phyloP scores from a whole-genome alignment of 1,140 invertebrate genomes.

The Acyrthosiphon pisum region DNA sequence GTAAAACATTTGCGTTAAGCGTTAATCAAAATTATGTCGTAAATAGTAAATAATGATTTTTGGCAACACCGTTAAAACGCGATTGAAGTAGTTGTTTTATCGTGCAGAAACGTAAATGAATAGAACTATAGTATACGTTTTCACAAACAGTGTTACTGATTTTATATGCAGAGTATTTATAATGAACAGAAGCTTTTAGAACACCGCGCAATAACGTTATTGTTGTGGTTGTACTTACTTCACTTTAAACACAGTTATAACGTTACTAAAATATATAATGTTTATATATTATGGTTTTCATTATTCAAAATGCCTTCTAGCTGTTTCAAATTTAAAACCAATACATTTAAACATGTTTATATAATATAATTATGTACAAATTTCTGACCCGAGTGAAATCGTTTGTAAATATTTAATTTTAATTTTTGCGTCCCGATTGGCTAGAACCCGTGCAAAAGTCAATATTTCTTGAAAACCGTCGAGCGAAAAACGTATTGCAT shows the following conservation, averaged over 20 bases:
- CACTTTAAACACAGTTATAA: background rate
- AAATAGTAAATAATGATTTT: background rate
- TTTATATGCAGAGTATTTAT: background rate
- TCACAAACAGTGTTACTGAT: background rate
- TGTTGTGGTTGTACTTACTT: background rate
- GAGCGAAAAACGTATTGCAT: background rate
- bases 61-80: background rate
- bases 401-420: conserved; percentile 2
- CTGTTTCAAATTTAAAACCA: background rate
- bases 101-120: background rate
- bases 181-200: background rate
- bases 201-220: background rate
- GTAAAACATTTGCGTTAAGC: background rate
- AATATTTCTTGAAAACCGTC: background rate
- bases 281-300: background rate
- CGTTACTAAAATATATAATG: background rate
- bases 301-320: background rate
- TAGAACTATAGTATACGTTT: background rate
- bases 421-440: background rate
- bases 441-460: background rate
- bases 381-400: background rate
- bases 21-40: conserved; percentile 1
- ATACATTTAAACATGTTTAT: background rate
- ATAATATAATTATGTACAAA: background rate
- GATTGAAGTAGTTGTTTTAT: background rate